Evolutionary conservation across 2,888 invertebrate genomes (phyloP).

Genomic region (Osedax frankpressi): DNA sequence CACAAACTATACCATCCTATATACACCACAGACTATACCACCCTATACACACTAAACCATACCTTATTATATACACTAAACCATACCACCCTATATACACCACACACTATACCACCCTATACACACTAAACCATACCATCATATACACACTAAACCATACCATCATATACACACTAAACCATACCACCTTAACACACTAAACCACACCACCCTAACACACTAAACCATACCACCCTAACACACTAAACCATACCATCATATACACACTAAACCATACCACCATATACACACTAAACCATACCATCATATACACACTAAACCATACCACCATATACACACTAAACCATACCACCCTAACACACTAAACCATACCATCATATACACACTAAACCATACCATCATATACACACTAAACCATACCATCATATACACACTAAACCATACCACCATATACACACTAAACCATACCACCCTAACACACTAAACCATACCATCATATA

Average conservation of each 20-base stretch:
- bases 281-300: not conserved
- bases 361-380: not conserved
- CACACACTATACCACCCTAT: not conserved
- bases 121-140: not conserved
- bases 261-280: too few relatives aligned
- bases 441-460: not conserved
- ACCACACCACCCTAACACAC: not conserved
- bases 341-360: not conserved
- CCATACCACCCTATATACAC: not conserved
- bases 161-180: not conserved
- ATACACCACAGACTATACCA: not conserved
- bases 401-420: not conserved
- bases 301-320: not conserved
- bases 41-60: not conserved
- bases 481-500: not conserved
- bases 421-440: not conserved
- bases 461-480: not conserved
- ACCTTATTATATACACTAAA: not conserved
- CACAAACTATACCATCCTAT: too few relatives aligned
- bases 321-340: not conserved
- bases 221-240: not conserved
- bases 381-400: too few relatives aligned
- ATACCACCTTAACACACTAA: not conserved
- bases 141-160: not conserved
- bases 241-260: not conserved